Evolutionary conservation across 2,113 vertebrate genomes (phyloP).

Genomic region (Pseudorhombus dupliciocellatus): DNA sequence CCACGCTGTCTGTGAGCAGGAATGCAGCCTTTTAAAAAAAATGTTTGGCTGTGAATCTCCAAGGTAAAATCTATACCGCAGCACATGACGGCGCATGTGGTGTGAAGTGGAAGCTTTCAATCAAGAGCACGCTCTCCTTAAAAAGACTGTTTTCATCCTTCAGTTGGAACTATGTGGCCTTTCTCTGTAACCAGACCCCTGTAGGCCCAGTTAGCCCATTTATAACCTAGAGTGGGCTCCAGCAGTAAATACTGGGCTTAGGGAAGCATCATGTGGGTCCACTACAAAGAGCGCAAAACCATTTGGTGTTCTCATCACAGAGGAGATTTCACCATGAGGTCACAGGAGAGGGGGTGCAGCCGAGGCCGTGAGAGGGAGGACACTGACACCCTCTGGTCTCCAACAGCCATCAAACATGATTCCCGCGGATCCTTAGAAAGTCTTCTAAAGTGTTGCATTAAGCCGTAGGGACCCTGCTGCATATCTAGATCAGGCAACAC

Average conservation of each 20-base stretch:
- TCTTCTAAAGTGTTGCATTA: too few relatives aligned
- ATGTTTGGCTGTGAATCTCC: neutral
- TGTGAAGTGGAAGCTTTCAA: constrained; percentile 33
- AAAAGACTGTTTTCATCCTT: constrained; percentile 43
- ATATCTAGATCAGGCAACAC: too few relatives aligned
- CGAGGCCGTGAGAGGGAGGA: constrained; percentile 24
- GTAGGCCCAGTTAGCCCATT: constrained; percentile 69
- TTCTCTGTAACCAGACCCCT: constrained; percentile 75
- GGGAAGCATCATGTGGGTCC: constrained; percentile 71
- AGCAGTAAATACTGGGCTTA: constrained; percentile 79
- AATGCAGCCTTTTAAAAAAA: constrained; percentile 16
- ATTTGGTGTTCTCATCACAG: constrained; percentile 77
- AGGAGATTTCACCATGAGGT: constrained; percentile 72
- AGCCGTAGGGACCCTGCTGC: too few relatives aligned
- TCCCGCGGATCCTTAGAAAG: too few relatives aligned
- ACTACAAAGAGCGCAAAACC: constrained; percentile 80
- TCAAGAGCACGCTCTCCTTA: constrained; percentile 14
- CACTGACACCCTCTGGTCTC: constrained; percentile 70
- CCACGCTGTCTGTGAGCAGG: neutral
- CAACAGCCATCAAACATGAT: neutral
- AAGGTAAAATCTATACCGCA: neutral
- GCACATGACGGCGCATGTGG: neutral
- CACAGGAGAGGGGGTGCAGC: constrained; percentile 32
- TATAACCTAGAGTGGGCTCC: constrained; percentile 75
- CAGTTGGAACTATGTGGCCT: constrained; percentile 64